Evolutionary conservation across 2,113 vertebrate genomes (phyloP), one percentile per base, ranked within the genome.

Genomic region (Xenotilapia longispinis): DNA sequence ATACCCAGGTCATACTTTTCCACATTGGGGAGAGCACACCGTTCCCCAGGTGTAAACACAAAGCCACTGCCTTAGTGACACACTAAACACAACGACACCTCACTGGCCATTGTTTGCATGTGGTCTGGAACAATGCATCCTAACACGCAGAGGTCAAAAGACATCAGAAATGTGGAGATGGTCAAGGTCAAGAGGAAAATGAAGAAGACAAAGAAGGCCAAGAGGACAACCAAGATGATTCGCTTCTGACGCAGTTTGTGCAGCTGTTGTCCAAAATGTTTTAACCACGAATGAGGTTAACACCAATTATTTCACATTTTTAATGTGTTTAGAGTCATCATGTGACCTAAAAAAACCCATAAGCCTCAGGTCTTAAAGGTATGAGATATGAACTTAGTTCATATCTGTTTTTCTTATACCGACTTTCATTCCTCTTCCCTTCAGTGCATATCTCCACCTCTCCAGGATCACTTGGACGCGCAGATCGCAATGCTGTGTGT

Each of bases 351-450:
- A 63, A 42, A 65, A 45, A 0, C 0, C 8, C 26, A 40, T 8
- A 42, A 42, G n/a, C 1, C 36, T 70, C 6, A 42, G 36, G 19
- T 70, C 33, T 42, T 70, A 70, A 9, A 21, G 36, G 65, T 68
- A 21, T 14, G 36, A 21, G 11, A n/a, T n/a, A n/a, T n/a, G n/a
- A n/a, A n/a, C n/a, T n/a, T n/a, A n/a, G 63, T 68, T 38, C 19
- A 13, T n/a, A 36, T 65, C 60, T 0, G 33, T 0, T 38, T 65
- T 12, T 38, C 10, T 65, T 65, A 12, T 65, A n/a, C 6, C 0
- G 0, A n/a, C 31, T 65, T n/a, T 65, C 19, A 31, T 9, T 31
- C 57, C 14, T 63, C 28, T 63, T 63, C 28, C 36, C 36, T 68
- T 68, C 63, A 40, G 63, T 40, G 5, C n/a, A 68, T 23, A 13